Conservation (phyloP, 1,140 invertebrate species). For the Orius laevigatus region DNA sequence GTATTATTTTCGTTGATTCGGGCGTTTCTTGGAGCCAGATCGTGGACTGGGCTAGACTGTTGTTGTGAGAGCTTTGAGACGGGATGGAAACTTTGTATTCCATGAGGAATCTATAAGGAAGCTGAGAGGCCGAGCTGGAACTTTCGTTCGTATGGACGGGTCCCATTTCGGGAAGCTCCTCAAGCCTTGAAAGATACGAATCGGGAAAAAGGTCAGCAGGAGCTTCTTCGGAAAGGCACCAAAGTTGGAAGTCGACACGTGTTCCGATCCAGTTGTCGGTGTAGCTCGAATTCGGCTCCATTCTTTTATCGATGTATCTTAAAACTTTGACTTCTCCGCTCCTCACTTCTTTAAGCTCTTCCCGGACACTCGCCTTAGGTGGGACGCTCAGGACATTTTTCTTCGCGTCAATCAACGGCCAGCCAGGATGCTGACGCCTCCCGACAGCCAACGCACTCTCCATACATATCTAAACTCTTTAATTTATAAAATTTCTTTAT, state of each 20-base stretch:
- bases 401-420: constrained; percentile 1
- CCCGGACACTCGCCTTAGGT: background rate
- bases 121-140: no score
- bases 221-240: background rate
- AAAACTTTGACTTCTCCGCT: background rate
- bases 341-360: background rate
- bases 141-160: no score
- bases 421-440: constrained; percentile 1
- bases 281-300: background rate
- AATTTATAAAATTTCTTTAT: background rate
- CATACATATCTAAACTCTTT: constrained; percentile 3
- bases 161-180: constrained; percentile 25
- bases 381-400: background rate
- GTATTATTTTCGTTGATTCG: no score
- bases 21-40: no score
- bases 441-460: constrained; percentile 1
- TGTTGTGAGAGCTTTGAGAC: no score
- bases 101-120: no score
- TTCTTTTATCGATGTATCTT: background rate
- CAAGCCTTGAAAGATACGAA: constrained; percentile 24
- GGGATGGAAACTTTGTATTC: no score
- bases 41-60: no score
- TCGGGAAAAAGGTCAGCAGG: constrained; percentile 4
- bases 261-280: background rate
- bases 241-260: constrained; percentile 1